Evolutionary conservation across 2,797 vertebrate genomes (phyloP).

Genomic region (Phrynocephalus vlangalii): DNA sequence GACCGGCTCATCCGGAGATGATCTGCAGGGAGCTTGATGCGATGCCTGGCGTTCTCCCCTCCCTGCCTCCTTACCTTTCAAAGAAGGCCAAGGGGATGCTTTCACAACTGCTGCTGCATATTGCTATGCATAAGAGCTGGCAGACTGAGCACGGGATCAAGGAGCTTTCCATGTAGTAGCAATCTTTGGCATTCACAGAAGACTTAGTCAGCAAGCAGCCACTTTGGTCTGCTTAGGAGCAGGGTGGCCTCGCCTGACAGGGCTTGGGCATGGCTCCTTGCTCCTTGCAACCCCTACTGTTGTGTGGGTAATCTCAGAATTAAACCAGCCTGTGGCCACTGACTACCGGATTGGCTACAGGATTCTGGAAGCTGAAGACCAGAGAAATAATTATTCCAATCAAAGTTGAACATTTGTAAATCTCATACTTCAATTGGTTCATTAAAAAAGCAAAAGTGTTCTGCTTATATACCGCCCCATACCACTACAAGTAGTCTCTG

Average conservation of each 20-base stretch:
- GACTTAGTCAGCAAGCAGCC: neutral
- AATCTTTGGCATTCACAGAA: neutral
- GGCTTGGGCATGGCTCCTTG: no score
- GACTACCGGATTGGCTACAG: no score
- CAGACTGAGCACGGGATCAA: neutral
- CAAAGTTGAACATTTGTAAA: neutral
- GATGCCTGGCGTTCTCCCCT: neutral
- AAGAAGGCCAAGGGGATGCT: neutral
- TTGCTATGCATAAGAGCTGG: neutral
- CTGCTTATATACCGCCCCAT: no score
- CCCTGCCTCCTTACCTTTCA: neutral
- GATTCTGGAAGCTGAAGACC: no score
- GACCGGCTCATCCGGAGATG: neutral
- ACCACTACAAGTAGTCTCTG: no score
- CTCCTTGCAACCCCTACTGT: no score
- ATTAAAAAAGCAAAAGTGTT: neutral
- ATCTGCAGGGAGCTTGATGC: neutral
- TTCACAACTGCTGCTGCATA: neutral
- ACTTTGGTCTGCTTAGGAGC: neutral
- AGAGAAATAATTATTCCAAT: neutral
- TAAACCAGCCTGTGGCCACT: no score
- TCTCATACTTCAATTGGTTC: neutral
- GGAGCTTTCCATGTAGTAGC: neutral
- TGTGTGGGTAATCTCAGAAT: no score
- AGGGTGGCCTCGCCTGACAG: neutral